Conservation (phyloP, 2,113 vertebrate species). For the Lophius piscatorius region DNA sequence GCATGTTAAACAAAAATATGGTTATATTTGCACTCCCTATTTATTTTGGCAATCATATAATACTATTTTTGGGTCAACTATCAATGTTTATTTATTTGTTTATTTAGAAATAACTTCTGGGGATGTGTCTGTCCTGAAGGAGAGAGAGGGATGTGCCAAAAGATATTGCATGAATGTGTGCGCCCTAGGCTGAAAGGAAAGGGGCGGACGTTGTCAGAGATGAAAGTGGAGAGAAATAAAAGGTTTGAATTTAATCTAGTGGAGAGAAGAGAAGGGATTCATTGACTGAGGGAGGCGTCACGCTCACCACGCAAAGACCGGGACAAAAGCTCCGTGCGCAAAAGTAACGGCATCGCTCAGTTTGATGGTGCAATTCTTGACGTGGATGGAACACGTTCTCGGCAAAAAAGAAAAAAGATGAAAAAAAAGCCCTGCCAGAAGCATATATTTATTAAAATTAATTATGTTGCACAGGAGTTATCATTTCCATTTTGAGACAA, state of each 20-base stretch:
- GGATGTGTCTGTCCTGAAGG: conserved; percentile 47
- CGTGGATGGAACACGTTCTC: conserved; percentile 8
- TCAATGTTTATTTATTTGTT: not conserved
- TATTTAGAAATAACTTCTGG: conserved; percentile 37
- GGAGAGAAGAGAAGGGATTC: conserved; percentile 74
- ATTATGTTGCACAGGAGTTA: no score
- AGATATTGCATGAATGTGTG: conserved; percentile 67
- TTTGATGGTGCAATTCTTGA: conserved; percentile 1
- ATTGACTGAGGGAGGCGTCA: conserved; percentile 58
- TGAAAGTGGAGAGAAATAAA: conserved; percentile 97
- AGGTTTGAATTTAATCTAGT: conserved; percentile 94
- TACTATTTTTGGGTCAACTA: no score
- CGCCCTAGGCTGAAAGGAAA: conserved; percentile 77
- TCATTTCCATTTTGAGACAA: no score
- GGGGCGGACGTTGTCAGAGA: conserved; percentile 90
- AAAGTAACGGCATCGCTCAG: conserved; percentile 35
- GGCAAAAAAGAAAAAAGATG: not conserved
- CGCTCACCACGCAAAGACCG: conserved; percentile 85
- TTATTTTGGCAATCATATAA: no score
- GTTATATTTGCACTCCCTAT: no score
- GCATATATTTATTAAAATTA: no score
- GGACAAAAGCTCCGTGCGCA: conserved; percentile 70
- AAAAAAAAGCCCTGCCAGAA: no score
- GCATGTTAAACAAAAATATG: no score
- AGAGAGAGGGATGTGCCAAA: conserved; percentile 61